A percentile compares a stretch with the other conserved stretches of the same genome.
phyloP scores from a whole-genome alignment of 2,113 vertebrate genomes.

The Tragelaphus buxtoni region DNA sequence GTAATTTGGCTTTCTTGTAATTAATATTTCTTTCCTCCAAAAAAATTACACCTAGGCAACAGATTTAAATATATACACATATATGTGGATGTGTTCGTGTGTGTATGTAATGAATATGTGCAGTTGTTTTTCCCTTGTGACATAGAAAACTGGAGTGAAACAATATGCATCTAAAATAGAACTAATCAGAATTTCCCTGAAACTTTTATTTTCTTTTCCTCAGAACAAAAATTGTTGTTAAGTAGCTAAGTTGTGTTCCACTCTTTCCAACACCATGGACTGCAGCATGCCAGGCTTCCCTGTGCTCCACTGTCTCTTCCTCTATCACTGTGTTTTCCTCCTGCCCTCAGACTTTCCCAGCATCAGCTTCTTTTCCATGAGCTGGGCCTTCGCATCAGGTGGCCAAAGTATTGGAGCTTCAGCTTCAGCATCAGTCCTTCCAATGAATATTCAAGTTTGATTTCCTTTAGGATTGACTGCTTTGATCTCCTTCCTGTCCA shows the following conservation, averaged over 20 bases:
- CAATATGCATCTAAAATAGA: neutral
- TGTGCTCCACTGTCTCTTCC: neutral
- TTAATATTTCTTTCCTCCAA: neutral
- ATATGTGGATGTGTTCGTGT: neutral
- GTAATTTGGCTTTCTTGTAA: neutral
- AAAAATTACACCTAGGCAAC: neutral
- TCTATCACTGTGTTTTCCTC: neutral
- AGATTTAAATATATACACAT: neutral
- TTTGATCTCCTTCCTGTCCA: neutral
- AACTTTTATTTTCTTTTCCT: neutral
- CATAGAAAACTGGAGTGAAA: neutral
- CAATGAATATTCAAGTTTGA: neutral
- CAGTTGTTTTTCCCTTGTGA: neutral
- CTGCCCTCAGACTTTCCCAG: neutral
- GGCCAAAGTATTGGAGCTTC: neutral
- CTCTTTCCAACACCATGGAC: neutral
- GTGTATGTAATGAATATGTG: neutral
- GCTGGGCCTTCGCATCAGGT: neutral
- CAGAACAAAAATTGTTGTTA: neutral
- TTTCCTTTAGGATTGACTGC: neutral
- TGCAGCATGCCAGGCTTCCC: neutral
- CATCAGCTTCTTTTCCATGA: neutral
- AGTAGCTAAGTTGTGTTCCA: neutral
- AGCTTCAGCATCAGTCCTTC: neutral
- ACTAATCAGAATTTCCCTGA: neutral